Percentiles rank a stretch among this genome's conserved stretches.
phyloP scores from a whole-genome alignment of 2,888 invertebrate genomes.

The Xylota sylvarum region DNA sequence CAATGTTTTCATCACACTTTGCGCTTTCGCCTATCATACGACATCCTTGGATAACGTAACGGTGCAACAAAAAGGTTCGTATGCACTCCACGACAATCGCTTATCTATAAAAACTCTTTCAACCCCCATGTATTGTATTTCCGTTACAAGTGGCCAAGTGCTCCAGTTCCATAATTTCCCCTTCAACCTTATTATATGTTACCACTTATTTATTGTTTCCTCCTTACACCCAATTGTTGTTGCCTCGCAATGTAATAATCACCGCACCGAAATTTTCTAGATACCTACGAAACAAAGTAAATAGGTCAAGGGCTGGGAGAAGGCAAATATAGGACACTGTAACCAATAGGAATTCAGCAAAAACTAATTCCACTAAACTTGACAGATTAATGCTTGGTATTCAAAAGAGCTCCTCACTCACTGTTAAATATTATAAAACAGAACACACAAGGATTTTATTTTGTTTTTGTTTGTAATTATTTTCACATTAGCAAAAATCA shows the following conservation, averaged over 20 bases:
- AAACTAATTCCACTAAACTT: conserved; percentile 15
- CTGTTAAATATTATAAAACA: neutral
- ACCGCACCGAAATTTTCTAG: conserved; percentile 50
- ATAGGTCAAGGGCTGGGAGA: conserved; percentile 76
- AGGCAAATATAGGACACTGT: conserved; percentile 64
- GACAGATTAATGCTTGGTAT: conserved; percentile 6
- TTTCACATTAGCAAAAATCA: conserved; percentile 65
- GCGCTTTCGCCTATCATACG: conserved; percentile 31
- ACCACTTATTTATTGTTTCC: conserved; percentile 47
- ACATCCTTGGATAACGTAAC: conserved; percentile 61
- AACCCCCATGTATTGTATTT: conserved; percentile 61
- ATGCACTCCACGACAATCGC: conserved; percentile 62
- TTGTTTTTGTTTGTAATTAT: conserved; percentile 30
- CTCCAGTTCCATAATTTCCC: conserved; percentile 63
- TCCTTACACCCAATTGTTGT: conserved; percentile 47
- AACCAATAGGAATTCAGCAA: conserved; percentile 29
- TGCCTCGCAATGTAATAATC: conserved; percentile 28
- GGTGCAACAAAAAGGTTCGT: conserved; percentile 67
- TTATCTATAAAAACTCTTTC: conserved; percentile 40
- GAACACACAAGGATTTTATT: conserved; percentile 21
- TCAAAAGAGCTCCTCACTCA: neutral
- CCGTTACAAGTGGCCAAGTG: conserved; percentile 72
- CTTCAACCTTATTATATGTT: conserved; percentile 34
- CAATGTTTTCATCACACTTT: conserved; percentile 40
- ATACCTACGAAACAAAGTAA: conserved; percentile 50